Base-by-base conservation (phyloP, 2,888 invertebrate species). In the Lepeophtheirus nordmannii region DNA sequence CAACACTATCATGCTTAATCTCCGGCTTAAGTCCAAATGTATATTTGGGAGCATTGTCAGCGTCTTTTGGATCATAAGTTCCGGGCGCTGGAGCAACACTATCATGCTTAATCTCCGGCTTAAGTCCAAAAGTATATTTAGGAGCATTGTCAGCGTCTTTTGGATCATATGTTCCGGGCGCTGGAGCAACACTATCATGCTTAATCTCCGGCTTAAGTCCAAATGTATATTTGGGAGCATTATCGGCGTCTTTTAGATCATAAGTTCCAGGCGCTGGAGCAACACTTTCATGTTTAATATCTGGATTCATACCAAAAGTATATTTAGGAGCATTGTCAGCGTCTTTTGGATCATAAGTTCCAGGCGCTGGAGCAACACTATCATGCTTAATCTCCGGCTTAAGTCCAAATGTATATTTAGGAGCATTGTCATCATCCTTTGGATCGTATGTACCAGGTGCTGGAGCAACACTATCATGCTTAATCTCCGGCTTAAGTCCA, bases 361-460 rank as follows among this genome's bases (percentile, higher is more conserved):
- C 89, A 0, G 91, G 91, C 7, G 90, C 89, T 1, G 90, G 90
- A 22, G 89, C 88, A 5, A 80, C 80, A 71, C 82, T 80, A 10
- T 60, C 58, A 17, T 38, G 30, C 10, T 41, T 61, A 8, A 37
- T 46, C 11, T 66, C 66, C 7, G 66, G 66, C 46, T 46, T 60
- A 11, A 66, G 17, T 9, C 66, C 66, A 66, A 66, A 66, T 1
- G 60, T 60, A 11, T 66, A 46, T 20, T 59, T n/a, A 8, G 60
- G 60, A n/a, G 70, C 72, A 70, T 80, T 79, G 40, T 83, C 82
- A 0, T 85, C 82, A 71, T 85, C 85, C 72, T 84, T 83, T 0
- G 88, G 85, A 70, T 73, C 75, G 75, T 91, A 91, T 75, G 89
- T 87, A 14, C 89, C 89, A 0, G 91, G 91, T 8, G 90, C 89